Conservation (phyloP, 1,140 invertebrate genomes). For the Atta colombica region DNA sequence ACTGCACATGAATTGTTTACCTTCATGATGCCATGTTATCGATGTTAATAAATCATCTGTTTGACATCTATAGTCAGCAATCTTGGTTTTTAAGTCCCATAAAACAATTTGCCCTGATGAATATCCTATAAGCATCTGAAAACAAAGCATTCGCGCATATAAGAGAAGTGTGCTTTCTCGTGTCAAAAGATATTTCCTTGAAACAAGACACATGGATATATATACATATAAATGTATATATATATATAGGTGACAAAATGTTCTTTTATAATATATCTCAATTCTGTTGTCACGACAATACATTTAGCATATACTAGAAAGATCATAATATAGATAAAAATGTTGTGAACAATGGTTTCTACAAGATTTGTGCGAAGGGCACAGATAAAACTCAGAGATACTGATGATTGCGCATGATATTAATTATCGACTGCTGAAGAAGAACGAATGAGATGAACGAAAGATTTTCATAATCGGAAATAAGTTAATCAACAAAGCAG, state of each 20-base stretch:
- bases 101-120: conserved; percentile 97
- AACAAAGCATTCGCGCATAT: conserved; percentile 65
- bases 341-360: conserved; percentile 63
- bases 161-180: not conserved
- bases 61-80: conserved; percentile 94
- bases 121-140: conserved; percentile 98
- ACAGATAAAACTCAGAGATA: conserved; percentile 44
- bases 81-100: conserved; percentile 96
- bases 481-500: not conserved
- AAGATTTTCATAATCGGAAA: conserved; percentile 5
- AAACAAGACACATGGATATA: conserved; percentile 51
- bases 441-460: conserved; percentile 22
- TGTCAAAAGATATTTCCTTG: conserved; percentile 1
- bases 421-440: conserved; percentile 10
- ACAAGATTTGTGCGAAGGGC: conserved; percentile 55
- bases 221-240: not conserved
- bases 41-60: conserved; percentile 93
- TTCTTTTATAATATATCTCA: conserved; percentile 41
- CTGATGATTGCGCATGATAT: conserved; percentile 47
- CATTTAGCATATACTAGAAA: conserved; percentile 66
- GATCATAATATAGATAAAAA: conserved; percentile 58
- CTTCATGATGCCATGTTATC: conserved; percentile 98
- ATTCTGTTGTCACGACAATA: conserved; percentile 60
- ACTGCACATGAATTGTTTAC: conserved; percentile 98
- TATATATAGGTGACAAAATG: conserved; percentile 37